phyloP scores from a whole-genome alignment of 1,140 invertebrate species.

The Aradophagus sp. region DNA sequence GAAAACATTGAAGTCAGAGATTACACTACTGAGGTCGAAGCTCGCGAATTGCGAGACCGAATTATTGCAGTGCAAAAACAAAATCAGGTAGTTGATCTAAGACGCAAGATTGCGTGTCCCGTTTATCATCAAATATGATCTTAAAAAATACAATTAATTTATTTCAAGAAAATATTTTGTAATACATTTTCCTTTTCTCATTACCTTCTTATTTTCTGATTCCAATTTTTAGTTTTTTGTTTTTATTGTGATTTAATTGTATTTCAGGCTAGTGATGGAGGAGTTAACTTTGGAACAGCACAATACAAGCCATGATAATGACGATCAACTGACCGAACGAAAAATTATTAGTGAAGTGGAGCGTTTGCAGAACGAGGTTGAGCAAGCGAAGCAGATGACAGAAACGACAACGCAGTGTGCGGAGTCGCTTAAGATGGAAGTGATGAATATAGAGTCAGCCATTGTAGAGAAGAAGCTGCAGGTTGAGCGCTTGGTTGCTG shows the following conservation, averaged over 20 bases:
- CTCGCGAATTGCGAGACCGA: slow-evolving; percentile 91
- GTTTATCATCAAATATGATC: no score
- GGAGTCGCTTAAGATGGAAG: slow-evolving; percentile 86
- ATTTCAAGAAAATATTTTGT: no score
- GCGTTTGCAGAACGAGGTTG: slow-evolving; percentile 85
- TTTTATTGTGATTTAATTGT: not conserved
- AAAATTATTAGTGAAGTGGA: slow-evolving; percentile 87
- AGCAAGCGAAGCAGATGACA: slow-evolving; percentile 86
- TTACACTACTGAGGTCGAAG: slow-evolving; percentile 87
- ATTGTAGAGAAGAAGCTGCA: slow-evolving; percentile 90
- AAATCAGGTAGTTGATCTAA: slow-evolving; percentile 79
- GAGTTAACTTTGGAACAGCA: slow-evolving; percentile 78
- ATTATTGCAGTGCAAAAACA: slow-evolving; percentile 90
- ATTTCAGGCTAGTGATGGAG: slow-evolving; percentile 77
- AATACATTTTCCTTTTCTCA: no score
- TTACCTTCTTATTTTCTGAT: no score
- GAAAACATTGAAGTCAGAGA: slow-evolving; percentile 89
- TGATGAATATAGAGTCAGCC: slow-evolving; percentile 83
- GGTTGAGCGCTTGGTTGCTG: slow-evolving; percentile 87
- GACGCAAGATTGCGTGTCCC: no score
- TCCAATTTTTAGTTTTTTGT: no score
- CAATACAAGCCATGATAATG: slow-evolving; percentile 74
- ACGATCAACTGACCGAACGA: slow-evolving; percentile 84
- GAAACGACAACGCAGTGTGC: slow-evolving; percentile 87
- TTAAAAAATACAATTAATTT: no score